Base-by-base conservation (phyloP, 1,140 invertebrate genomes). In the Apis florea region DNA sequence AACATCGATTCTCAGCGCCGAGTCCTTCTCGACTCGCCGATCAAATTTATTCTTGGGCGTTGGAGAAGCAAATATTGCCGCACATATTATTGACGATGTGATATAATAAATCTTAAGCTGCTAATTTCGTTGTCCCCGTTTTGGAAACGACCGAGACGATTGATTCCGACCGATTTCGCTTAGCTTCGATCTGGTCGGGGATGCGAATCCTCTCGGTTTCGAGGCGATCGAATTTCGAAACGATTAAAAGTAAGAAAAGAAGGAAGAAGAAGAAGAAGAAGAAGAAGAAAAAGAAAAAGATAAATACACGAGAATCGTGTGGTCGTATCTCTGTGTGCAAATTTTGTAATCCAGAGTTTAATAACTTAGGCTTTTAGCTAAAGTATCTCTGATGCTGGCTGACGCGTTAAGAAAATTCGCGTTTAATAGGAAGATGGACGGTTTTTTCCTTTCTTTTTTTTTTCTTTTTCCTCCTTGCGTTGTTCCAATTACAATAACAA, bases 41-140 rank as follows among this genome's bases (percentile, higher is more conserved):
- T 82, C 69, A 56, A 59, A 6, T 31, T 58, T 82, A 40, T 40
- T 40, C 31, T n/a, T 71, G 75, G 26, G 24, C 67, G 77, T 73
- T 74, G 84, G 68, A 11, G 17, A 70, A 87, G 59, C 15, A 31
- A 73, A 89, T 87, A 91, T 88, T 91, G 90, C 90, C 89, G 89
- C 86, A 89, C 85, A 90, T 87, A 86, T 84, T 87, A 86, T 84
- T 82, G 77, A 89, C 61, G 79, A 91, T 91, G 90, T 91, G 90
- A 91, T 91, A 91, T 89, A 86, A 49, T 73, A 81, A 89, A 71
- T 82, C 78, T 82, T 84, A 83, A 83, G 79, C 71, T 66, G 59
- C 64, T 73, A 56, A 19, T 77, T 79, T 54, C 68, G 67, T 77
- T 58, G 63, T 51, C 53, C 49, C 31, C 31, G 31, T 40, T 76